Base-by-base conservation (phyloP, 2,888 invertebrate genomes). In the Thera britannica region DNA sequence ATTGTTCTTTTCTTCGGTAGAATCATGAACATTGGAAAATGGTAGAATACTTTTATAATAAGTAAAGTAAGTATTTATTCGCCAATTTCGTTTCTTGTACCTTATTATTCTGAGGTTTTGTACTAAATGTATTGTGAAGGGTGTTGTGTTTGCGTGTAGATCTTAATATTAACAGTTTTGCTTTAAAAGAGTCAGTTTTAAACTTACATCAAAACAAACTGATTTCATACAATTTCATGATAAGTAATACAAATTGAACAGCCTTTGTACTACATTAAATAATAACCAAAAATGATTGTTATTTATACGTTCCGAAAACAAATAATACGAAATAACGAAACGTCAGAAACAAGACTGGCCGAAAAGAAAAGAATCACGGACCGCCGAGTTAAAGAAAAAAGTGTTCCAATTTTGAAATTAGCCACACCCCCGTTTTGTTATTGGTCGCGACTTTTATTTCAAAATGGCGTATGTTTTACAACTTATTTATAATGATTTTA, bases 361-460 rank as follows among this genome's bases (percentile, higher is more conserved):
- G 78, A 77, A 84, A 85, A 86, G 81, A 83, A 86, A 83, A 83
- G 82, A 78, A 82, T 78, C 79, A 76, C 76, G 71, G 67, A 72
- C 74, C 76, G 75, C 48, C 72, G 75, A 74, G 75, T 72, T 79
- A 79, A 84, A 85, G 83, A 86, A 89, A 90, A 90, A 90, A 89
- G 82, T 87, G 86, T 88, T 89, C 88, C 86, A 83, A 89, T 87
- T 92, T 90, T 86, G 84, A 89, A 88, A 89, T 89, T 87, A 88
- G 90, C 90, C 87, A 85, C 92, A 84, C 92, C 92, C 87, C 87
- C 84, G 77, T 81, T 83, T 82, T 86, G 88, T 90, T 91, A 92
- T 92, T 92, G 92, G 92, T 82, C 81, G 83, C 69, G 72, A 56
- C 48, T 44, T 75, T 67, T 75, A 73, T 65, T 68, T 61, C 73